Conservation (phyloP, 1,140 invertebrate species). For the Manduca sexta region DNA sequence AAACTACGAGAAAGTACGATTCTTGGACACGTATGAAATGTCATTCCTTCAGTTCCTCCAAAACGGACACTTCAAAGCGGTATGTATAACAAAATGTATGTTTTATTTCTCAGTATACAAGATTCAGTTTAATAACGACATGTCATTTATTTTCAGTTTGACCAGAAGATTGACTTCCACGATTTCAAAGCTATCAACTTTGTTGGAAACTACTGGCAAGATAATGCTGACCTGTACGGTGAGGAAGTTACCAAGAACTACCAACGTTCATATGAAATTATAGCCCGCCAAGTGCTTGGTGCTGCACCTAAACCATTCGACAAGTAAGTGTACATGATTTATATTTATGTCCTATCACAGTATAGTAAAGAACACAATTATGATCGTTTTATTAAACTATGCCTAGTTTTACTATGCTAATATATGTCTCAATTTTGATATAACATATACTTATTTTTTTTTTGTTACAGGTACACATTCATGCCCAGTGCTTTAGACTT, state of each 20-base stretch:
- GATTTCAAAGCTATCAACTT: slow-evolving; percentile 73
- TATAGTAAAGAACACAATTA: no score
- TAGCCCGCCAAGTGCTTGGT: slow-evolving; percentile 64
- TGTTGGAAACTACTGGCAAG: slow-evolving; percentile 81
- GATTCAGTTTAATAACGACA: no score
- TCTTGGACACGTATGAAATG: slow-evolving; percentile 50
- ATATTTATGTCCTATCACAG: no score
- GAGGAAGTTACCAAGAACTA: slow-evolving; percentile 73
- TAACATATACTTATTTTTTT: slow-evolving; percentile 6
- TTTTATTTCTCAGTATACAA: slow-evolving; percentile 3
- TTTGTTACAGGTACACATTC: slow-evolving; percentile 54
- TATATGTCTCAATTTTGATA: no score
- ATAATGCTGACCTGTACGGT: slow-evolving; percentile 78
- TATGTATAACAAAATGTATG: slow-evolving; percentile 25
- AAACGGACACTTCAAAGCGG: slow-evolving; percentile 47
- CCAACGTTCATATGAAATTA: slow-evolving; percentile 73
- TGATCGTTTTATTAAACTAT: no score
- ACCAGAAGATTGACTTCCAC: slow-evolving; percentile 58
- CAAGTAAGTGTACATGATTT: slow-evolving; percentile 31
- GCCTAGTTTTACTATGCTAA: no score
- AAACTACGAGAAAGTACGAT: slow-evolving; percentile 43
- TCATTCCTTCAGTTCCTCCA: slow-evolving; percentile 49
- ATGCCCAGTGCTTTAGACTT: slow-evolving; percentile 72
- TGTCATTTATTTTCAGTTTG: slow-evolving; percentile 47
- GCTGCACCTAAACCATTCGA: slow-evolving; percentile 37